phyloP scores from a whole-genome alignment of 2,797 vertebrate genomes.

The Lagocephalus sceleratus region DNA sequence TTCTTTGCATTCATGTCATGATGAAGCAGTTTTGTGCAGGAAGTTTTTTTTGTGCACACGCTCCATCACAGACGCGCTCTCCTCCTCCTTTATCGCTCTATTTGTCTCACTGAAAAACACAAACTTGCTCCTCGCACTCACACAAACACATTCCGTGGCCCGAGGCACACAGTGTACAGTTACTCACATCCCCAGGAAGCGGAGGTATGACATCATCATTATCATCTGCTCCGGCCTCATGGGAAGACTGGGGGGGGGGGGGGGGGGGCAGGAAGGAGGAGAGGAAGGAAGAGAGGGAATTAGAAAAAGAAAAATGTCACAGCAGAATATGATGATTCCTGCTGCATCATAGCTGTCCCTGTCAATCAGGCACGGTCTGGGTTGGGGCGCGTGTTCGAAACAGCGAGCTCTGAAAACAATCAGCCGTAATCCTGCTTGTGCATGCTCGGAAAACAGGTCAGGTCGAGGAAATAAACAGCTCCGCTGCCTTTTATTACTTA shows the following conservation, averaged over 20 bases:
- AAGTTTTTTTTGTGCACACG: slow-evolving; percentile 27
- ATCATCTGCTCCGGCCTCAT: slow-evolving; percentile 68
- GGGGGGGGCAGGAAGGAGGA: slow-evolving; percentile 1
- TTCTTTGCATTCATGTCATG: no score
- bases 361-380: slow-evolving; percentile 4
- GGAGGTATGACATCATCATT: slow-evolving; percentile 78
- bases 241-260: slow-evolving; percentile 41
- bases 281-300: not conserved
- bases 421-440: slow-evolving; percentile 43
- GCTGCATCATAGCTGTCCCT: slow-evolving; percentile 18
- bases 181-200: slow-evolving; percentile 76
- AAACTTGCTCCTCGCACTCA: slow-evolving; percentile 20
- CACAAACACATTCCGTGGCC: slow-evolving; percentile 37
- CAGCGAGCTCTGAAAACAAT: slow-evolving; percentile 36
- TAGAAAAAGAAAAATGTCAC: not conserved
- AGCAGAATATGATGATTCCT: slow-evolving; percentile 8
- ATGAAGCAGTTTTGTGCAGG: slow-evolving; percentile 4
- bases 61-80: slow-evolving; percentile 7
- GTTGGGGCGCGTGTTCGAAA: slow-evolving; percentile 34
- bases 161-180: slow-evolving; percentile 68
- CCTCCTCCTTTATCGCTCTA: slow-evolving; percentile 14
- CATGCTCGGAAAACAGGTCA: slow-evolving; percentile 45
- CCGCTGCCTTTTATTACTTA: slow-evolving; percentile 54
- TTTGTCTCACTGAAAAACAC: slow-evolving; percentile 37
- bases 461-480: slow-evolving; percentile 56